Evolutionary conservation across 2,888 invertebrate genomes (phyloP), one percentile per base, ranked within the genome.

Genomic region (Cerastoderma edule): DNA sequence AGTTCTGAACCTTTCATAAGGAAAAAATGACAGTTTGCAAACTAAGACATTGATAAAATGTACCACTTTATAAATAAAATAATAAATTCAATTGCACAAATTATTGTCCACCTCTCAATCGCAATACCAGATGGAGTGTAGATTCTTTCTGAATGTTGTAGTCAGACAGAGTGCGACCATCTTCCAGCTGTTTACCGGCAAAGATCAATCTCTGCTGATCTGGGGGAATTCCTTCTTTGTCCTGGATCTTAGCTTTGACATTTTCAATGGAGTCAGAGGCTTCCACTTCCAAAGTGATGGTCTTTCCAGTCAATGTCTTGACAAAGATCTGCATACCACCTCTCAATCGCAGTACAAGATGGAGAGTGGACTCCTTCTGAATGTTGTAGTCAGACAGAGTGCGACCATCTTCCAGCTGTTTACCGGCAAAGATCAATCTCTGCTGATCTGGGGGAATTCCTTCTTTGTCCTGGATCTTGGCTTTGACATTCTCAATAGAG

Each of bases 91-190:
- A 48, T 48, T 48, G 48, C 24, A 4, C n/a, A 48, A 44, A 44
- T 13, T 44, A 13, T 24, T 4, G 99, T 91, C 99, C 99, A 94
- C 99, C 99, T 69, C 98, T 95, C 87, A 99, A 95, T 94, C 98
- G 96, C 78, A 99, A 95, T 79, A 98, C 98, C 94, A 94, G 87
- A 93, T 98, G 98, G 83, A 98, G 95, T 19, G 98, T 98, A 0
- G 98, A 98, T 93, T 97, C 97, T 93, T 98, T 98, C 93, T 98
- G 97, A 91, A 98, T 98, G 93, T 98, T 98, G 93, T 98, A 98
- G 92, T 98, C 98, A 0, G 96, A 96, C 44, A 98, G 94, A 1
- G 98, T 98, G 68, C 97, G 95, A 3, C 97, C 98, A 95, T 98
- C 98, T 94, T 98, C 98, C 90, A 98, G 93, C 94, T 98, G 98